A percentile compares a stretch with the other conserved stretches of the same genome.
phyloP scores from a whole-genome alignment of 2,797 vertebrate genomes.

The Coregonus ussuriensis region DNA sequence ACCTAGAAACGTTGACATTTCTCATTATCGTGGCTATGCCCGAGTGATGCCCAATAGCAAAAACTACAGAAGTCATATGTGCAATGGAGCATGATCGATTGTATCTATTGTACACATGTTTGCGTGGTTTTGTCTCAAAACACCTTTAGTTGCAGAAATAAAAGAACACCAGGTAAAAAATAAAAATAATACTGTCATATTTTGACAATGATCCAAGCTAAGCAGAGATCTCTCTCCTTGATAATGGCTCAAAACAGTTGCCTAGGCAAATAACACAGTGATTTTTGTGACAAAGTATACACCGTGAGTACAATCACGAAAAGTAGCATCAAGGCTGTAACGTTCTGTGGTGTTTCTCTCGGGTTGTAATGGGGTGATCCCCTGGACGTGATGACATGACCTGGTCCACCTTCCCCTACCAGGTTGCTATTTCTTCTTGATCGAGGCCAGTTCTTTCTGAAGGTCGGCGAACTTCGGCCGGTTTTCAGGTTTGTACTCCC shows the following conservation, averaged over 20 bases:
- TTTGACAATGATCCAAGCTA: conserved; percentile 25
- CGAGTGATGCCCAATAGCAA: neutral
- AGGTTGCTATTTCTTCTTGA: conserved; percentile 84
- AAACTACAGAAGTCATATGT: neutral
- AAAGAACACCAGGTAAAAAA: conserved; percentile 1
- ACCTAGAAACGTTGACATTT: neutral
- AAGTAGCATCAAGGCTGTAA: conserved; percentile 60
- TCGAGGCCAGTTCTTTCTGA: conserved; percentile 84
- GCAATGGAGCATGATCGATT: neutral
- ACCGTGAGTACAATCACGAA: conserved; percentile 33
- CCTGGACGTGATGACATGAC: conserved; percentile 20
- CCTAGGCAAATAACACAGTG: conserved; percentile 45
- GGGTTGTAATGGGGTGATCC: conserved; percentile 42
- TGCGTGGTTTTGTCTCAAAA: neutral
- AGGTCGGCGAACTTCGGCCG: conserved; percentile 91
- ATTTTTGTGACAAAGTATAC: conserved; percentile 47
- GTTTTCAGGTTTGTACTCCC: conserved; percentile 94
- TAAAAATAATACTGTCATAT: conserved; percentile 37
- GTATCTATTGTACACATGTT: neutral
- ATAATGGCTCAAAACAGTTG: conserved; percentile 47
- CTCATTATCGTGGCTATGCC: conserved; percentile 3
- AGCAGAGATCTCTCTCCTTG: conserved; percentile 22
- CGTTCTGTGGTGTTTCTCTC: conserved; percentile 58
- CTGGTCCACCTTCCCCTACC: neutral
- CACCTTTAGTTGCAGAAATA: neutral